A percentile compares a stretch with the other conserved stretches of the same genome.
Conservation (phyloP, 2,797 vertebrate genomes). For the Eulemur mongoz region DNA sequence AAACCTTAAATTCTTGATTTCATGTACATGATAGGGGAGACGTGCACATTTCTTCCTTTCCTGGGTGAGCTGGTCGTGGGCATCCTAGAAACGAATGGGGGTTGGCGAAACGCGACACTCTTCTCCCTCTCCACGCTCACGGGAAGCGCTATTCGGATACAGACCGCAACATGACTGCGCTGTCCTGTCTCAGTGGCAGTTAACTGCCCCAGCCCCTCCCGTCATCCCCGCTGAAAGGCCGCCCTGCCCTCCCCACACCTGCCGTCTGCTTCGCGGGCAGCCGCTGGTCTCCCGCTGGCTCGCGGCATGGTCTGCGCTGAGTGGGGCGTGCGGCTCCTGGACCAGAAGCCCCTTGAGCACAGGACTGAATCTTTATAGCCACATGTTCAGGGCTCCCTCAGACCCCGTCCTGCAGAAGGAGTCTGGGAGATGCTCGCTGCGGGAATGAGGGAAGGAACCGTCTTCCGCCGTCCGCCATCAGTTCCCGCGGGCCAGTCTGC, state of each 20-base stretch:
- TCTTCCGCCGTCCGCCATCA: background rate
- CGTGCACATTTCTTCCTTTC: background rate
- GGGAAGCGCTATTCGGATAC: background rate
- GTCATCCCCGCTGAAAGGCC: background rate
- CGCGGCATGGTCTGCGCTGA: background rate
- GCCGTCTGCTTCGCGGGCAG: background rate
- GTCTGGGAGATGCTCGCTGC: background rate
- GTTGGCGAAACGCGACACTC: background rate
- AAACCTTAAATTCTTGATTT: background rate
- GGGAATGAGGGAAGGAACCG: background rate
- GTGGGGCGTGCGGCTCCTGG: background rate
- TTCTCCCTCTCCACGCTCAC: background rate
- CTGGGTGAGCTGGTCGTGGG: background rate
- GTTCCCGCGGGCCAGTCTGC: background rate
- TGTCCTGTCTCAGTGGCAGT: background rate
- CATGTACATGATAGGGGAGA: background rate
- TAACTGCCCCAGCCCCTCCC: background rate
- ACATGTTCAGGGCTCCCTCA: background rate
- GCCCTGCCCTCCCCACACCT: background rate
- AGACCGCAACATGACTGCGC: background rate
- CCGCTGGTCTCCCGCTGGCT: accelerated
- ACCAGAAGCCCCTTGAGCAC: background rate
- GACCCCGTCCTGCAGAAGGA: background rate
- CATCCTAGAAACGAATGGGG: background rate
- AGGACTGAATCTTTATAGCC: background rate